These are phyloP conservation scores for Corythoichthys intestinalis DNA, from an alignment of 2,113 vertebrate species.

Conservation along the genomic window DNA sequence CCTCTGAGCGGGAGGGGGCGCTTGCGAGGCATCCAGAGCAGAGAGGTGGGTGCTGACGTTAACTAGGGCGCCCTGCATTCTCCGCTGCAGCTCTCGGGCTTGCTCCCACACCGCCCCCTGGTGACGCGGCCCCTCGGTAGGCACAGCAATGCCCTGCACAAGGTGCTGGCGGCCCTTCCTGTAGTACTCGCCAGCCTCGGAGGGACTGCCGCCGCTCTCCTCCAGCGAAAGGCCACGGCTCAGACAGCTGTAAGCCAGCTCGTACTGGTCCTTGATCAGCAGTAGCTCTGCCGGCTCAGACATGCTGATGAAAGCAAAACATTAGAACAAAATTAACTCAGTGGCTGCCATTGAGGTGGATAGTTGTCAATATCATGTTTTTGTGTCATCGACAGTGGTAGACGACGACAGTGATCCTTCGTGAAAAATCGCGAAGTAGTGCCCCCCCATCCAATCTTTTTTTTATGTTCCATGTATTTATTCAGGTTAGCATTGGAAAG, in stretches of 20 bases:
- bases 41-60: constrained; percentile 72
- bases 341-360: no score
- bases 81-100: constrained; percentile 82
- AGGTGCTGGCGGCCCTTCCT: constrained; percentile 78
- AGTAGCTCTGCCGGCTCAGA: constrained; percentile 71
- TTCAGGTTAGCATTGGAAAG: no score
- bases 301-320: constrained; percentile 23
- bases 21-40: constrained; percentile 63
- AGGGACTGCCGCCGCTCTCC: constrained; percentile 70
- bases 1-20: constrained; percentile 16
- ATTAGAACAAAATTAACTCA: no score
- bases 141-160: constrained; percentile 73
- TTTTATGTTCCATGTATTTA: no score
- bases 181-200: constrained; percentile 77
- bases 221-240: constrained; percentile 80
- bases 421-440: no score
- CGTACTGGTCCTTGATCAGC: constrained; percentile 81
- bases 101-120: constrained; percentile 75
- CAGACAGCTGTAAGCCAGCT: constrained; percentile 77
- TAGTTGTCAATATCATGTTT: no score
- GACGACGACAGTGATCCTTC: no score
- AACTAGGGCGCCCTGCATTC: constrained; percentile 80
- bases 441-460: no score
- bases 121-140: constrained; percentile 56
- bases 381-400: no score